Base-by-base conservation (phyloP, 1,140 invertebrate species). In the Carposina sasakii region DNA sequence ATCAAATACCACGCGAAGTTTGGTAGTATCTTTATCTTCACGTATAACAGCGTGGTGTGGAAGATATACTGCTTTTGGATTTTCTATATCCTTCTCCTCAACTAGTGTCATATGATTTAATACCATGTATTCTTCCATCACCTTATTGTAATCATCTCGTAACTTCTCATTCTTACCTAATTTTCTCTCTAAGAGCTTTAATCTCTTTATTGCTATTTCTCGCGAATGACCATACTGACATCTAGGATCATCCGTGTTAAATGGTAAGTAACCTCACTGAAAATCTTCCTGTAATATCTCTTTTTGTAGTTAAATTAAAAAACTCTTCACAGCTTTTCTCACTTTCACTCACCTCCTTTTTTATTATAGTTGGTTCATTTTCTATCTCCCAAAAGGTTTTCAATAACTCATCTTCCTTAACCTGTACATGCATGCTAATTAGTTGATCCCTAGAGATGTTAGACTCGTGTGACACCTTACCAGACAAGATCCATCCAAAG, bases 101-200 rank as follows among this genome's bases (percentile, higher is more conserved):
- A 65, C 55, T 33, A 42, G 13, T 37, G 48, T 36, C 60, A 77
- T 76, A 42, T 82, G 73, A 39, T 62, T 60, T 28, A 66, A 20
- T 6, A 3, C 26, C 34, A 68, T 21, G 50, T 81, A 84, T 52
- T 81, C 76, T 48, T 67, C 36, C 43, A 85, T 52, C 5, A 74
- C 65, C 12, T 58, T 54, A 9, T 40, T 28, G 20, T 79, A 79
- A 26, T 71, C 60, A 48, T 59, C 17, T 47, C 47, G 63, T 12
- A 77, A 41, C 13, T 54, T 48, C 43, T 47, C 44, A 37, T 60
- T 34, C n/a, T 43, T 57, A 22, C 49, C 10, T 0, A 77, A 40
- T 55, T 37, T 65, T 26, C 28, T 58, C 52, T 73, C 66, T 51
- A 72, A 42, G 48, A 61, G 56, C 15, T 43, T 48, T 13, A 63